These are phyloP conservation scores for Gymnocheta viridis DNA, from an alignment of 2,888 invertebrate genomes.

Conservation along the genomic window DNA sequence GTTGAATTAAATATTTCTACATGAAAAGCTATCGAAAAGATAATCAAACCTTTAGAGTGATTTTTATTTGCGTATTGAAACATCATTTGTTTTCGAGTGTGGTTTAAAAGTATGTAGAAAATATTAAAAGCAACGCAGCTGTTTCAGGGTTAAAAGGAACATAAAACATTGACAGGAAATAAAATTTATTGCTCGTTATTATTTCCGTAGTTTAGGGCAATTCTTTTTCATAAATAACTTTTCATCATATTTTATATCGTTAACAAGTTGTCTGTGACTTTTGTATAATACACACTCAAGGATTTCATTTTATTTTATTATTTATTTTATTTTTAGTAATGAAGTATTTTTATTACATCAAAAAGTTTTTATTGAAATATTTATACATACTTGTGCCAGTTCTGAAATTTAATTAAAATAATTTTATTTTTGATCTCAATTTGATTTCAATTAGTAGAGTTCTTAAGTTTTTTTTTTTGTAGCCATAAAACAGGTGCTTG, in stretches of 20 bases:
- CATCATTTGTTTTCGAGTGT: no score
- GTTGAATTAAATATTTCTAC: no score
- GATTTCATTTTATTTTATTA: background rate
- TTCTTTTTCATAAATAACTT: background rate
- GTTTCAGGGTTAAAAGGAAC: background rate
- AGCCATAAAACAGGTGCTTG: no score
- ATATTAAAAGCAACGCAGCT: no score
- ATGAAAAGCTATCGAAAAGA: no score
- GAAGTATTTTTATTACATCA: background rate
- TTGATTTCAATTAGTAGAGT: background rate
- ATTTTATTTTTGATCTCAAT: background rate
- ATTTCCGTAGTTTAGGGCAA: slow-evolving; percentile 27
- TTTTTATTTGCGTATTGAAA: no score
- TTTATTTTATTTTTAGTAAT: background rate
- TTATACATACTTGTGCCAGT: background rate
- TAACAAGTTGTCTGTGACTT: background rate
- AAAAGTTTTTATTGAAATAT: background rate
- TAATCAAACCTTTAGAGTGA: no score
- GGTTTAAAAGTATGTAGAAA: no score
- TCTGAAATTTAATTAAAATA: background rate
- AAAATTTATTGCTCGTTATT: slow-evolving; percentile 26
- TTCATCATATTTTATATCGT: background rate
- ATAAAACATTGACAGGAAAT: slow-evolving; percentile 26
- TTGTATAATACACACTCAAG: background rate
- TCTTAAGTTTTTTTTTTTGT: no score